Evolutionary conservation across 2,888 invertebrate species (phyloP), one percentile per base, ranked within the genome.

Genomic region (Spialia ferax): DNA sequence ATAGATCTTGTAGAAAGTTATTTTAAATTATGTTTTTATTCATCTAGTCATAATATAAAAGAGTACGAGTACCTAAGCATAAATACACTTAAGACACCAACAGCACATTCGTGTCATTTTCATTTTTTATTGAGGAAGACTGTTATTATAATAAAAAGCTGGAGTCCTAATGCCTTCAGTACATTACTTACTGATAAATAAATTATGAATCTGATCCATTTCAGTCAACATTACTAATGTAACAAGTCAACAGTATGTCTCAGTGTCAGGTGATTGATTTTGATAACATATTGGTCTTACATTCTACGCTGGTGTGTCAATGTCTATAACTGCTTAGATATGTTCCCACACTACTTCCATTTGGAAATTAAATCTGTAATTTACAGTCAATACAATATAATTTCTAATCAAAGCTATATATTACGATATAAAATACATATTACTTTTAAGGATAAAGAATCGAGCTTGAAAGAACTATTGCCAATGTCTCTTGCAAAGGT

Each of bases 151-250:
- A 15, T 45, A 45, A 15, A 48, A 48, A 48, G 11, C 48, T 48
- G 4, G 48, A 6, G 45, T 45, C 18, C 45, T 45, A 45, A 48
- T 48, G 48, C 48, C 10, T 48, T 48, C 11, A 11, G 26, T 48
- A 62, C 62, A 54, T 63, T 54, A 54, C n/a, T 63, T 54, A 11
- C 18, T 26, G 38, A 42, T 54, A 22, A 62, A 62, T 62, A 63
- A 63, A 63, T 63, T 42, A 63, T 63, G 63, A 63, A 42, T 63
- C 63, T 32, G 45, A 55, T 45, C 29, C 13, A 54, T 63, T 54
- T 26, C 63, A 50, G 20, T 54, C 15, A 38, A n/a, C 52, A 52
- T 63, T 23, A 38, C 35, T 54, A 63, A 63, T 63, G 63, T 63
- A 42, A 23, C 63, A 54, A 38, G 63, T 63, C 55, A 55, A 63